These are phyloP conservation scores for Halocynthia aurantium DNA, from an alignment of 23 tunicate genomes.

Conservation along the genomic window DNA sequence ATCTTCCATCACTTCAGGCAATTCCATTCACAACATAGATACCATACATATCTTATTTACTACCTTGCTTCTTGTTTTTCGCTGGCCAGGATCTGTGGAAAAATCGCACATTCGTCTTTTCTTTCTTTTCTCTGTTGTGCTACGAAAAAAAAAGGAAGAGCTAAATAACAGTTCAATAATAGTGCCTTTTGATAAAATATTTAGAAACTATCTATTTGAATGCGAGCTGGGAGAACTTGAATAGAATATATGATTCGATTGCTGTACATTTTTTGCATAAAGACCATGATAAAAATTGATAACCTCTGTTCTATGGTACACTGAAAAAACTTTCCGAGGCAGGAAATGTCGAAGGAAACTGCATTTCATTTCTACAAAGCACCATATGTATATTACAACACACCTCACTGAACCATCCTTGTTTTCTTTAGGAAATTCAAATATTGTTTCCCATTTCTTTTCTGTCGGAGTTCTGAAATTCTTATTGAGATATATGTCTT, in stretches of 20 bases:
- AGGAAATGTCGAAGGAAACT: neutral
- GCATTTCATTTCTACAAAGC: no score
- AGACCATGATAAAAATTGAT: neutral
- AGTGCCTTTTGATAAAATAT: neutral
- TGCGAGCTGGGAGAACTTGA: neutral
- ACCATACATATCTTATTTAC: no score
- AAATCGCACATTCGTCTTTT: slow-evolving; percentile 37
- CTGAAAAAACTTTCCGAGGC: neutral
- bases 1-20: neutral
- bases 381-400: no score
- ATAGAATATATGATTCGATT: neutral
- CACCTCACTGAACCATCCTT: slow-evolving; percentile 68
- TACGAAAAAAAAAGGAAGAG: neutral
- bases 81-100: slow-evolving; percentile 40
- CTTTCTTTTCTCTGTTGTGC: slow-evolving; percentile 34
- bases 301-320: neutral
- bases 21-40: neutral
- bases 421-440: slow-evolving; percentile 69
- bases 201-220: neutral
- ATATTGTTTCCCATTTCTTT: slow-evolving; percentile 60
- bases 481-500: slow-evolving; percentile 85
- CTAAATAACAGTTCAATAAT: neutral
- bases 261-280: no score
- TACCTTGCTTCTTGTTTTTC: slow-evolving; percentile 43
- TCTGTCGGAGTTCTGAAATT: slow-evolving; percentile 70